Evolutionary conservation across 2,797 vertebrate species (phyloP), one percentile per base, ranked within the genome.

Genomic region (Lophotriccus pileatus): DNA sequence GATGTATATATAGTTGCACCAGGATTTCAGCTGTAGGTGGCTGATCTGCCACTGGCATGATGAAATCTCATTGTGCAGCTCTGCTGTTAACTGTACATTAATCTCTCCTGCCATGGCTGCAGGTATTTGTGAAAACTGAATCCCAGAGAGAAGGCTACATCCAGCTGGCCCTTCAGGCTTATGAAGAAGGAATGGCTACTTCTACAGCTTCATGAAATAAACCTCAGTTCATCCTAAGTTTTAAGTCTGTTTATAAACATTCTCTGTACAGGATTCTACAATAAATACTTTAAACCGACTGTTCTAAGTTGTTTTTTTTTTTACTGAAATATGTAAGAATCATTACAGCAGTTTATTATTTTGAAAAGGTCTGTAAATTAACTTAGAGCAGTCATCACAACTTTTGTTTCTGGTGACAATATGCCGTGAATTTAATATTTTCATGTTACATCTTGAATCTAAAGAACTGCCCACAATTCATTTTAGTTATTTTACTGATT

Each of bases 101-200:
- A 46, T 60, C 17, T 67, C n/a, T 58, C 17, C 10, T 70, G 6
- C 30, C 19, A 3, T 1, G 7, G 52, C 53, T 94, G 89, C 87
- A 99, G 99, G 97, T 98, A 44, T 99, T 99, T 91, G 97, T 97
- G 73, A 98, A 98, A 97, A 98, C 97, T 68, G 99, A 99, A 96
- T 98, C 99, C 56, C 98, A 98, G 93, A 98, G 95, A 90, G 98
- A 98, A 28, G 98, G 98, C 58, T 99, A 98, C 79, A 98, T 99
- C 59, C 98, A 99, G 82, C 97, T 99, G 90, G 98, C 98, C 62
- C 97, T 99, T 66, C 99, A 99, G 88, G 98, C 98, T 22, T 98
- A 98, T 18, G 97, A 98, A 90, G 98, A 99, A 97, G 78, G 95
- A 34, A 52, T 97, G 69, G 96, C 95, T 91, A 94, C 97, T 27